Percentiles rank a stretch among this genome's conserved stretches.
These are phyloP conservation scores for Propithecus perrieri DNA, from an alignment of 2,797 vertebrate genomes.

Conservation along the genomic window DNA sequence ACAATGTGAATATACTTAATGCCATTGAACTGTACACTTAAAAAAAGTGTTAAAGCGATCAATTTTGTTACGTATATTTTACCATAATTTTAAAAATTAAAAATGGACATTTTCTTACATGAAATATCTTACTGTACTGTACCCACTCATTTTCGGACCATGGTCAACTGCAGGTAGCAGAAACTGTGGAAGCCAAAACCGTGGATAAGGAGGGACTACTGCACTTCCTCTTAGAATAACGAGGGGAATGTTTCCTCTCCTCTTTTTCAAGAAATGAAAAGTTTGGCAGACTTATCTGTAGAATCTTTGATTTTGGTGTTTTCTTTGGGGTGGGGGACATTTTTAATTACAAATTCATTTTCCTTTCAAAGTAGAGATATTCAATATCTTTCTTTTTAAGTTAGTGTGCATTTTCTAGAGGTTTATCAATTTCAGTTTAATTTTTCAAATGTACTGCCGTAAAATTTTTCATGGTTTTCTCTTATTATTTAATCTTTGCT, in stretches of 20 bases:
- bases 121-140: background rate
- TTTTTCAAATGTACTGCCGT: background rate
- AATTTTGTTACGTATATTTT: background rate
- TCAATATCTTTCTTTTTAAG: background rate
- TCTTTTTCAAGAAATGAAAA: background rate
- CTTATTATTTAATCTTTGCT: background rate
- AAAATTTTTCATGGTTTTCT: background rate
- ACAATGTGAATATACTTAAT: background rate
- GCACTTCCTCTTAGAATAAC: background rate
- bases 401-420: background rate
- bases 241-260: background rate
- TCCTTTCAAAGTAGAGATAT: constrained; percentile 9
- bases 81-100: background rate
- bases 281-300: background rate
- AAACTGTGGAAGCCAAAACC: background rate
- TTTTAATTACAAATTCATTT: constrained; percentile 18
- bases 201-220: background rate
- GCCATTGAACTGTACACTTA: background rate
- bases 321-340: background rate
- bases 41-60: background rate
- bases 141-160: background rate
- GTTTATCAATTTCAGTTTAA: background rate
- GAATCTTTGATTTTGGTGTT: background rate
- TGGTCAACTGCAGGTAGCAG: background rate
- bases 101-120: background rate